phyloP scores from a whole-genome alignment of 2,888 invertebrate genomes.

The Scaptomyza cyrtandrae region DNA sequence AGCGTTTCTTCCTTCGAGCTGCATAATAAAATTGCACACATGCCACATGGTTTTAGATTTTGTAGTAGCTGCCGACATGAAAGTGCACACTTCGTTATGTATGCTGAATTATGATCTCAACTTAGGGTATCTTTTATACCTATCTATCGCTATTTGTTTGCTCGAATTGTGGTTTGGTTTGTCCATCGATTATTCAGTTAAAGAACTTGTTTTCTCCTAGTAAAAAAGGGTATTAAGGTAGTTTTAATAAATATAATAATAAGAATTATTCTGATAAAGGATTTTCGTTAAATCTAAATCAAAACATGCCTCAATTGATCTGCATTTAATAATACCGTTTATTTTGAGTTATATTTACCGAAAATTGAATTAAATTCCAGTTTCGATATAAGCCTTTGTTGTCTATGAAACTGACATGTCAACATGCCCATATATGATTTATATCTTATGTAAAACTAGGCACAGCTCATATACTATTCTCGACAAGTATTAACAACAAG shows the following conservation, averaged over 20 bases:
- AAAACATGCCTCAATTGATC: no score
- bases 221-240: no score
- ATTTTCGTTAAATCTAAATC: no score
- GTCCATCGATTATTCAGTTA: background rate
- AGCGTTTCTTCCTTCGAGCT: constrained; percentile 31
- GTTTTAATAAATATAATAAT: no score
- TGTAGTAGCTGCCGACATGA: constrained; percentile 32
- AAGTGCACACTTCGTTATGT: constrained; percentile 21
- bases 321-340: no score
- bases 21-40: constrained; percentile 58
- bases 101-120: constrained; percentile 18
- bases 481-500: constrained; percentile 30
- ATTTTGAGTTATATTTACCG: background rate
- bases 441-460: constrained; percentile 17
- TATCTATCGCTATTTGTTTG: background rate
- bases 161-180: background rate
- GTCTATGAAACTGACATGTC: constrained; percentile 8
- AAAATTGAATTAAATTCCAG: constrained; percentile 3
- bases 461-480: constrained; percentile 14
- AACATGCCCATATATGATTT: constrained; percentile 19
- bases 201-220: no score
- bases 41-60: constrained; percentile 43
- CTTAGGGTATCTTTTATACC: background rate
- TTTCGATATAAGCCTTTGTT: constrained; percentile 3
- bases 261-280: no score